Percentiles rank a stretch among this genome's conserved stretches.
These are phyloP conservation scores for Penaeus monodon DNA, from an alignment of 2,888 invertebrate species.

Conservation along the genomic window DNA sequence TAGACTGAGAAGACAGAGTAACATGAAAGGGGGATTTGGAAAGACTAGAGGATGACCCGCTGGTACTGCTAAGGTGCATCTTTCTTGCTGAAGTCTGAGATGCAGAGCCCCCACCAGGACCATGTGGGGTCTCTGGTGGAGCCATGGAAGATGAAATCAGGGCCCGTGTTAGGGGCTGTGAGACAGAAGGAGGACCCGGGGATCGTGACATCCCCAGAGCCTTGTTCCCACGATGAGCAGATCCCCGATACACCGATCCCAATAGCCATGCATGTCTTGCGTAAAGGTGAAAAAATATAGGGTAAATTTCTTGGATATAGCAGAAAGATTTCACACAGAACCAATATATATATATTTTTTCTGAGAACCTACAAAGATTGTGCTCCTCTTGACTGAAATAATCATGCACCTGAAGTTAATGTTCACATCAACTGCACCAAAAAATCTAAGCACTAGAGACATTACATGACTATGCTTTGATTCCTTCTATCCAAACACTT, in stretches of 20 bases:
- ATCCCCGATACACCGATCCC: constrained; percentile 63
- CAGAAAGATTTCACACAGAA: not conserved
- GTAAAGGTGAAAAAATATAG: constrained; percentile 37
- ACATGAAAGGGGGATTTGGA: constrained; percentile 9
- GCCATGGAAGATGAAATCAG: constrained; percentile 10
- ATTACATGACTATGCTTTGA: no score
- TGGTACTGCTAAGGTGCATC: constrained; percentile 19
- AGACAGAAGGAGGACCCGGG: constrained; percentile 26
- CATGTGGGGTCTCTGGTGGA: constrained; percentile 20
- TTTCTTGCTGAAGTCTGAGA: constrained; percentile 42
- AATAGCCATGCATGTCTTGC: constrained; percentile 65
- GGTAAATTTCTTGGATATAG: constrained; percentile 27
- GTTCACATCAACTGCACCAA: no score
- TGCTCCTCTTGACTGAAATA: no score
- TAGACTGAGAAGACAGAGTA: constrained; percentile 28
- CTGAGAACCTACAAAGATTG: no score
- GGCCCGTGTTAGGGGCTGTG: constrained; percentile 32
- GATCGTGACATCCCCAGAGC: constrained; percentile 29
- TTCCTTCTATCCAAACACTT: no score
- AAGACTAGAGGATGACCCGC: constrained; percentile 22
- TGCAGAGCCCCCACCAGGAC: constrained; percentile 29
- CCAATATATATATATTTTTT: no score
- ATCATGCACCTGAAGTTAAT: no score
- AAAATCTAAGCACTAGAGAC: no score
- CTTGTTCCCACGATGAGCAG: constrained; percentile 51